These are phyloP conservation scores for Paramisgurnus dabryanus DNA, from an alignment of 2,113 vertebrate species.

Conservation along the genomic window DNA sequence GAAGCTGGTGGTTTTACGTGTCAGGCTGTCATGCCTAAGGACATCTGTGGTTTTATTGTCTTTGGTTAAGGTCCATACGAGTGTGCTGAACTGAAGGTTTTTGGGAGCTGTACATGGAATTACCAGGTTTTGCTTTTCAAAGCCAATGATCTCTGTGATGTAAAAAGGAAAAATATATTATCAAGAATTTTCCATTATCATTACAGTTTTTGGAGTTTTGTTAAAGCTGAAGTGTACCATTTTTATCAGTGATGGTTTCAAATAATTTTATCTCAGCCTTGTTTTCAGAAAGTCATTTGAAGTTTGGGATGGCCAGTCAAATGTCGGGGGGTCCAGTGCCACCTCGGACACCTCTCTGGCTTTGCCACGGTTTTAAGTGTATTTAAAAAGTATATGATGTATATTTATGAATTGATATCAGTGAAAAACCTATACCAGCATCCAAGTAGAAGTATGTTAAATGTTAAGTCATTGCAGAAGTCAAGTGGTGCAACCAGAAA, in stretches of 20 bases:
- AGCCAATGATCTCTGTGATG: slow-evolving; percentile 33
- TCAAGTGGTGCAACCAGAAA: too few relatives aligned
- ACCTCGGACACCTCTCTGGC: too few relatives aligned
- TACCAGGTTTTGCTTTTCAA: slow-evolving; percentile 33
- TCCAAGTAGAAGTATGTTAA: too few relatives aligned
- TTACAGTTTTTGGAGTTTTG: not conserved
- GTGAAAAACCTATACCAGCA: too few relatives aligned
- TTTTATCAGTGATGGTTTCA: too few relatives aligned
- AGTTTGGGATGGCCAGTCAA: too few relatives aligned
- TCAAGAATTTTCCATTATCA: not conserved
- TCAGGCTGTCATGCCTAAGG: slow-evolving; percentile 46
- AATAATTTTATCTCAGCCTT: too few relatives aligned
- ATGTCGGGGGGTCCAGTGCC: too few relatives aligned
- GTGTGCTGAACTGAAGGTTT: slow-evolving; percentile 44
- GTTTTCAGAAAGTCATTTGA: not conserved
- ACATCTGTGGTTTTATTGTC: slow-evolving; percentile 22
- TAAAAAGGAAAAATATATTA: not conserved
- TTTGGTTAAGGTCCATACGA: slow-evolving; percentile 51
- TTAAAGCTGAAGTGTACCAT: not conserved
- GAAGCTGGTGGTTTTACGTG: not conserved
- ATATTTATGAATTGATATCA: too few relatives aligned
- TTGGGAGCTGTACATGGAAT: slow-evolving; percentile 53
- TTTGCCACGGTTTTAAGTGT: too few relatives aligned
- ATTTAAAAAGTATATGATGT: too few relatives aligned
- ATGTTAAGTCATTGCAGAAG: too few relatives aligned